These are phyloP conservation scores for Taeniopygia guttata DNA, from an alignment of 2,797 vertebrate genomes.

Conservation along the genomic window DNA sequence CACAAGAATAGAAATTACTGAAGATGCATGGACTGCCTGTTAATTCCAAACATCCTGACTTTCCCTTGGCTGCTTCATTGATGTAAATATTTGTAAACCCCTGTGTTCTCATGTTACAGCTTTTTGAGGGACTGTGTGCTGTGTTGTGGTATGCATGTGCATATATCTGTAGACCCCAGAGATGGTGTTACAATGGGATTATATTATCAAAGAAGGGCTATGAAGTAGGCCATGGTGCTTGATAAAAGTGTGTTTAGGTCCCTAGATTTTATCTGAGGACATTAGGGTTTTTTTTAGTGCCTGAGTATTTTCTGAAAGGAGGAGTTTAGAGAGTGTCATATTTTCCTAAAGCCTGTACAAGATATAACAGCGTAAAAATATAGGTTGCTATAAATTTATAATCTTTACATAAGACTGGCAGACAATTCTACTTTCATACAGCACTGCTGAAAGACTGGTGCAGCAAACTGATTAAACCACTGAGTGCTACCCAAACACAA, in stretches of 20 bases:
- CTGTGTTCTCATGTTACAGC: not conserved
- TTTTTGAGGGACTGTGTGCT: not conserved
- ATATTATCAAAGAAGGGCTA: not conserved
- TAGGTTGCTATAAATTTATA: not conserved
- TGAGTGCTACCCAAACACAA: not conserved
- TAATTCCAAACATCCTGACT: not conserved
- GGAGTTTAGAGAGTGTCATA: not conserved
- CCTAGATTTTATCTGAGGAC: not conserved
- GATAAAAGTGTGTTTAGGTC: not conserved
- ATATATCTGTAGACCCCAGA: not conserved
- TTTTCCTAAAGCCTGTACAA: not conserved
- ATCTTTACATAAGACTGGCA: not conserved
- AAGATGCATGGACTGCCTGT: not conserved
- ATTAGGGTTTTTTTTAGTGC: not conserved
- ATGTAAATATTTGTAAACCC: not conserved
- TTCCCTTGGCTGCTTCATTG: not conserved
- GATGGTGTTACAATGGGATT: not conserved
- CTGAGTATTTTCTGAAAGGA: not conserved
- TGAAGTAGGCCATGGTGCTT: not conserved
- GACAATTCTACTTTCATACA: not conserved
- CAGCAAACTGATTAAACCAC: not conserved
- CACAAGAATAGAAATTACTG: not conserved
- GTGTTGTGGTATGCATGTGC: not conserved
- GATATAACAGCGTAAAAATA: not conserved
- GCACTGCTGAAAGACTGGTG: not conserved